These are phyloP conservation scores for Myotis daubentonii DNA, from an alignment of 2,797 vertebrate species.

Conservation along the genomic window DNA sequence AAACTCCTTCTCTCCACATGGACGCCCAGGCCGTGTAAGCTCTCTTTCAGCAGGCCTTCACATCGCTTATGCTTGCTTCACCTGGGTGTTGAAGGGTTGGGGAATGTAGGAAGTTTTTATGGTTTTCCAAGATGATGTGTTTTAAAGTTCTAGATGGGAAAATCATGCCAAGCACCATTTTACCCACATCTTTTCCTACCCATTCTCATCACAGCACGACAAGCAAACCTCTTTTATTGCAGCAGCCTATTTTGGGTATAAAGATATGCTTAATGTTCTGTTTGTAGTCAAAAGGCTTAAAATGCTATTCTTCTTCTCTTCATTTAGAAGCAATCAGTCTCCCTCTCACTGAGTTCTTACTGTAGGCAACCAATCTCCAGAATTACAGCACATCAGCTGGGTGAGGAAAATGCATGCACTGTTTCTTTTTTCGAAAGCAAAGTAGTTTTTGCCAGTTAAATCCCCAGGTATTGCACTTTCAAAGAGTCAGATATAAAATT, in stretches of 20 bases:
- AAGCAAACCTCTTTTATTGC: slow-evolving; percentile 22
- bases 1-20: not conserved
- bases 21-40: not conserved
- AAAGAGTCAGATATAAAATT: slow-evolving; percentile 84
- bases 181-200: not conserved
- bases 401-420: slow-evolving; percentile 64
- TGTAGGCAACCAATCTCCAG: slow-evolving; percentile 65
- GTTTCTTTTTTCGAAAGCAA: slow-evolving; percentile 74
- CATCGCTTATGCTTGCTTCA: not conserved
- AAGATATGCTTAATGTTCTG: slow-evolving; percentile 62
- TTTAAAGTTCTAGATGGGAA: not conserved
- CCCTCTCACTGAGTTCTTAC: slow-evolving; percentile 69
- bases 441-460: slow-evolving; percentile 82
- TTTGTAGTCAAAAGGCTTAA: slow-evolving; percentile 65
- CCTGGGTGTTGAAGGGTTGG: not conserved
- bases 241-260: slow-evolving; percentile 38
- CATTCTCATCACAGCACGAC: not conserved
- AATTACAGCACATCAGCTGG: slow-evolving; percentile 73
- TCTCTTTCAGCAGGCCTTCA: not conserved
- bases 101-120: not conserved
- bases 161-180: not conserved
- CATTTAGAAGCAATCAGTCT: slow-evolving; percentile 70
- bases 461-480: slow-evolving; percentile 84
- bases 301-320: slow-evolving; percentile 60
- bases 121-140: not conserved